phyloP scores from a whole-genome alignment of 2,888 invertebrate species.

The Lordiphosa fenestrarum region DNA sequence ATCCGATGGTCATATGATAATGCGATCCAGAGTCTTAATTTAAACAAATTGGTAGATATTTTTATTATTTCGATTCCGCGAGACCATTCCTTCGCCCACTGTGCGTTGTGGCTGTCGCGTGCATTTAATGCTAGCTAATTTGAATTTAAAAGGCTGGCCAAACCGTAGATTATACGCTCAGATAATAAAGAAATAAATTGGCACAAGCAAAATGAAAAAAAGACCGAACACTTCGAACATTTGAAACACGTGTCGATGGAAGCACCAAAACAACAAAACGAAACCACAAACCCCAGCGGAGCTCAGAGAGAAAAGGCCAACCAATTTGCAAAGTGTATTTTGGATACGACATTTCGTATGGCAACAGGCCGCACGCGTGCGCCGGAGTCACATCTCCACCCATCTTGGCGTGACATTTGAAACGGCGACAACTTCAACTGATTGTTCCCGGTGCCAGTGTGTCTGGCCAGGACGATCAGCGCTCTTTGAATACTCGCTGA shows the following conservation, averaged over 20 bases:
- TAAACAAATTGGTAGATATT: neutral
- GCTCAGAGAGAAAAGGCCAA: constrained; percentile 29
- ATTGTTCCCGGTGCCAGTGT: constrained; percentile 54
- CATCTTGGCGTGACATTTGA: constrained; percentile 29
- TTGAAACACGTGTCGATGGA: constrained; percentile 69
- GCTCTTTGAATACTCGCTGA: constrained; percentile 35
- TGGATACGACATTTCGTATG: constrained; percentile 43
- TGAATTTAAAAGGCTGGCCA: constrained; percentile 67
- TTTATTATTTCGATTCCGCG: neutral
- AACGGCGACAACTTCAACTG: constrained; percentile 28
- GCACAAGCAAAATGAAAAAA: constrained; percentile 45
- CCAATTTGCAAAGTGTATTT: constrained; percentile 27
- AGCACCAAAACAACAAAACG: constrained; percentile 43
- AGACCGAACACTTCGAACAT: constrained; percentile 46
- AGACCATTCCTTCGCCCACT: neutral
- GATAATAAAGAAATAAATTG: constrained; percentile 68
- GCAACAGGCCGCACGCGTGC: constrained; percentile 58
- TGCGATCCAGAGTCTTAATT: too few relatives aligned
- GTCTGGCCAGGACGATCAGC: constrained; percentile 58
- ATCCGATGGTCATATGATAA: too few relatives aligned
- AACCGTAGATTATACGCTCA: constrained; percentile 57
- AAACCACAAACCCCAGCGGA: constrained; percentile 42
- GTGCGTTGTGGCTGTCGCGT: constrained; percentile 46
- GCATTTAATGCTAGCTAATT: constrained; percentile 66
- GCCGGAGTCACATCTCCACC: constrained; percentile 47